Conservation (phyloP, 2,113 vertebrate species). For the Aphyosemion australe region DNA sequence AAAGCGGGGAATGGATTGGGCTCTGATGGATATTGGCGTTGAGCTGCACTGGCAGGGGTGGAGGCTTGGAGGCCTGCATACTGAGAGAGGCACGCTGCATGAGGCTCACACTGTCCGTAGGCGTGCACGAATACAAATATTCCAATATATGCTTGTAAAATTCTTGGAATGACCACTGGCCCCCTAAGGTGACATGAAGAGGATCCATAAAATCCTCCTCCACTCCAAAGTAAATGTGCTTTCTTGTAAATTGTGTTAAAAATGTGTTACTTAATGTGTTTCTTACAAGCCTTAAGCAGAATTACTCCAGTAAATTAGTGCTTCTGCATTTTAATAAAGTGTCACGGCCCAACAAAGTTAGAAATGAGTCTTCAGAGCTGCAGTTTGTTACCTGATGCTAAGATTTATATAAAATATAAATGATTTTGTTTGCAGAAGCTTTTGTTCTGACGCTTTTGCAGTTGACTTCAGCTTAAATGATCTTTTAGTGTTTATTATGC, state of each 20-base stretch:
- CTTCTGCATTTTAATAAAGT: slow-evolving; percentile 20
- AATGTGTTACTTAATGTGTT: no score
- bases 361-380: slow-evolving; percentile 20
- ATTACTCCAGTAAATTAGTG: background rate
- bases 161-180: background rate
- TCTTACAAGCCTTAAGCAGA: no score
- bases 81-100: slow-evolving; percentile 50
- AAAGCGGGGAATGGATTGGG: slow-evolving; percentile 68
- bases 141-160: slow-evolving; percentile 28
- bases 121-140: slow-evolving; percentile 21
- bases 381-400: slow-evolving; percentile 26
- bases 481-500: slow-evolving; percentile 35
- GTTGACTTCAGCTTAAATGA: slow-evolving; percentile 15
- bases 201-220: background rate
- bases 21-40: slow-evolving; percentile 78
- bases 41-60: slow-evolving; percentile 71
- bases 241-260: background rate
- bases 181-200: slow-evolving; percentile 1
- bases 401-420: background rate
- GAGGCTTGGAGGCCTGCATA: slow-evolving; percentile 64
- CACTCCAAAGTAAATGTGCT: no score
- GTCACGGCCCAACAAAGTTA: background rate
- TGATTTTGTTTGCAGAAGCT: slow-evolving; percentile 19
- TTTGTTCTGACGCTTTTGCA: slow-evolving; percentile 32
- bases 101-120: slow-evolving; percentile 24